Base-by-base conservation (phyloP, 2,113 vertebrate genomes). In the Gila orcuttii region DNA sequence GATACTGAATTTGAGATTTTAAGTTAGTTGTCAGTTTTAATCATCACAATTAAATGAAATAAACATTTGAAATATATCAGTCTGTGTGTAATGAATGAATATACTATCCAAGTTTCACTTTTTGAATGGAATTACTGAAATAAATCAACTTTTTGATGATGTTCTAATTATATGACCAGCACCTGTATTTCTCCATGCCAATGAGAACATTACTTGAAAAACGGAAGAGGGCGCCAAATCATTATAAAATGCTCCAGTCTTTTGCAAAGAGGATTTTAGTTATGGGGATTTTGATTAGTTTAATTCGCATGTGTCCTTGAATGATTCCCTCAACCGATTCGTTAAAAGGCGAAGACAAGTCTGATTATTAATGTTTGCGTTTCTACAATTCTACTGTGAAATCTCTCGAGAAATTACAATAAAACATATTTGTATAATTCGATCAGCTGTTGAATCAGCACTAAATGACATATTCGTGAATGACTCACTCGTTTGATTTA, bases 191-290 rank as follows among this genome's bases (percentile, higher is more conserved):
- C 6, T 31, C 25, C 13, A 15, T 74, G 71, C 11, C 42, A 45
- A 47, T 45, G 73, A 76, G 7, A 55, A 55, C 11, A 21, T 55
- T 52, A 77, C 47, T 77, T 50, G 45, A 50, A 17, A 52, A 69
- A 86, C 88, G n/a, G 36, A 79, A 89, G 88, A 50, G 83, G 88
- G 83, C 80, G 86, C 75, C 69, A 79, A 80, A 33, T 52, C 3
- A 50, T 28, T 31, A 33, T 9, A 47, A 69, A 64, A 60, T 36
- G 11, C 1, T 42, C 25, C 6, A 33, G 36, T 66, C 15, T 36
- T 19, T 33, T 21, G 50, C 28, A 31, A 19, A 33, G 15, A 52
- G 25, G 12, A 76, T 45, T 4, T 42, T 42, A 13, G 21, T 17
- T 45, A 52, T 28, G 3, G 45, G 66, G 17, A 31, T 36, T 66